These are phyloP conservation scores for Acanthosepion pharaonis DNA, from an alignment of 2,888 invertebrate species.

Conservation along the genomic window DNA sequence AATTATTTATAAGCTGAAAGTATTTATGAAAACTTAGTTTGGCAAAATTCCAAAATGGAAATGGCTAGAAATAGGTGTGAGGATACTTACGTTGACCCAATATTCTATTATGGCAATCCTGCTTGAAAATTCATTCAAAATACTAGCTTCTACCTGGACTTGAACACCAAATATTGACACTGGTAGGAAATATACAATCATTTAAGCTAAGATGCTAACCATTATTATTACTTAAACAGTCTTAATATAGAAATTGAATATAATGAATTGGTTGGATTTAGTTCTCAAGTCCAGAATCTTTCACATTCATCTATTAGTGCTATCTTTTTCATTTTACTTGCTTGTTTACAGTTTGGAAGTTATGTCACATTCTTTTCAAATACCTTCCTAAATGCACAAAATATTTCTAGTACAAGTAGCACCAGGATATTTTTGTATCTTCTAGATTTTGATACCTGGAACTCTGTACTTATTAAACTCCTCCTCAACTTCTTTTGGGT, in stretches of 20 bases:
- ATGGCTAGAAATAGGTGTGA: too few species aligned
- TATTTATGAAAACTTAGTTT: too few species aligned
- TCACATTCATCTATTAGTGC: background rate
- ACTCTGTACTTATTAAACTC: background rate
- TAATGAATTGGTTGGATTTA: background rate
- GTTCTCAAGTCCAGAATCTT: background rate
- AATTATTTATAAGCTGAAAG: too few species aligned
- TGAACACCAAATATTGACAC: too few species aligned
- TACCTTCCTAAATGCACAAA: background rate
- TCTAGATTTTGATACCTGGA: background rate
- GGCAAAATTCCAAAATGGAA: too few species aligned
- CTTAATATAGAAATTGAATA: background rate
- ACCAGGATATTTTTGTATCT: background rate
- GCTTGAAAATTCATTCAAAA: too few species aligned
- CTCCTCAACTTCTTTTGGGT: background rate
- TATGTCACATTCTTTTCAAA: background rate
- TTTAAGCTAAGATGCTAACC: background rate
- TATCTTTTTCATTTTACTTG: background rate
- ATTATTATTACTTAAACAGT: background rate
- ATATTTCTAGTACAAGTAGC: background rate
- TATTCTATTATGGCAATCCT: too few species aligned
- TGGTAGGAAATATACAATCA: too few species aligned
- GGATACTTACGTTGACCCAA: too few species aligned
- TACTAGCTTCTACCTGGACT: too few species aligned
- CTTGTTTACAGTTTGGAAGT: background rate